Evolutionary conservation across 1,140 invertebrate species (phyloP), one percentile per base, ranked within the genome.

Genomic region (Diabrotica undecimpunctata): DNA sequence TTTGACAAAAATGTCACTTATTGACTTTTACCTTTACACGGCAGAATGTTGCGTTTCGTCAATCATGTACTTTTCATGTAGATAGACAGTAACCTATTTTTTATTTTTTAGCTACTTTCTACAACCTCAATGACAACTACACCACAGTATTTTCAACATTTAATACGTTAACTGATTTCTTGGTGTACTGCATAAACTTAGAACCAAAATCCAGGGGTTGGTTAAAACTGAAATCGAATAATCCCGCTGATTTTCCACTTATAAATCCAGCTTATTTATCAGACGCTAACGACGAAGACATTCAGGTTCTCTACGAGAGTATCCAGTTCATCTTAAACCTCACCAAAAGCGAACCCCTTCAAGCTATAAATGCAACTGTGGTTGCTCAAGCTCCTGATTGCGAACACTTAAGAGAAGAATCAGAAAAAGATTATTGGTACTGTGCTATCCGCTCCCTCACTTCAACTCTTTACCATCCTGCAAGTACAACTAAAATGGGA

Each of bases 201-300:
- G 79, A 87, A 53, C 92, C 93, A 2, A 88, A 90, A 78, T 90
- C 88, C 38, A 82, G 81, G 59, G 93, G 92, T 4, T 83, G 80
- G 65, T 82, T 95, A 39, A 83, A 83, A 73, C 77, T 94, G 2
- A 79, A 82, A 64, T 85, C 81, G 62, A 86, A 77, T 51, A 85
- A 93, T 79, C 90, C 91, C 0, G 83, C 84, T 53, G 83, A 86
- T 13, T 87, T 90, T 71, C 94, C 94, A 0, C 76, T 86, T 11
- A 87, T 96, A 13, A 83, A 92, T 72, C 87, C 92, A 0, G 91
- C 91, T 64, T 94, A 91, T 71, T 86, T 90, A 54, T 76, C 81
- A 5, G 78, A 89, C 73, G 77, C 52, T 7, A 39, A 64, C 38
- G 60, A 83, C 0, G 84, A 88, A 37, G 90, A 92, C 70, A 72